Base-by-base conservation (phyloP, 2,113 vertebrate genomes). In the Malurus elegans region DNA sequence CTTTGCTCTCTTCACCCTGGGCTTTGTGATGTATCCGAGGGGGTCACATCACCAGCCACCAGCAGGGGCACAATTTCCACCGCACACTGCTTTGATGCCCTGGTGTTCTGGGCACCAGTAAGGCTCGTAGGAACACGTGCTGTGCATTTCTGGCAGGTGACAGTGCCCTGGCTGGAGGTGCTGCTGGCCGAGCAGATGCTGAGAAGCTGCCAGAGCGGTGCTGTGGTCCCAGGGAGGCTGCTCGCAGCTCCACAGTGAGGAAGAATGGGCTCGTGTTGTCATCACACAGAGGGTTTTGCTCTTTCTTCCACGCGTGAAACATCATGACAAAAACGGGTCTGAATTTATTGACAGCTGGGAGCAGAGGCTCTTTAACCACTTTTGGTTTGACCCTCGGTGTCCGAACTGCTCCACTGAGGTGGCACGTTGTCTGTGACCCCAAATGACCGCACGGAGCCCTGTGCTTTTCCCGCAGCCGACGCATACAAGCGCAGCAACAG, bases 231-330 rank as follows among this genome's bases (percentile, higher is more conserved):
- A 64, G 67, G 6, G 23, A 2, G 4, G 29, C 32, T 18, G 6
- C 10, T 9, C n/a, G 69, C 47, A 38, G 31, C 15, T 32, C n/a
- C 24, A 5, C 10, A 14, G 24, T 23, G 21, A 20, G 8, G 58
- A 57, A 31, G 14, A 60, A 53, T 0, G 0, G 8, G 26, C 15
- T 91, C 29, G 5, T 0, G 0, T 12, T 10, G 0, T 9, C 20
- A 12, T 40, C 40, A 42, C 14, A 6, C 3, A 26, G 44, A 40
- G 12, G 18, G 19, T 3, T 69, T 73, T 50, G 12, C 5, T 78
- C 25, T 6, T 65, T 48, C 53, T 64, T 21, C 32, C 1, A 1
- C 1, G 0, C 2, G 0, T 10, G 24, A 56, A 56, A 21, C n/a
- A 44, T 29, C 0, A 1, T 34, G 51, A 78, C 5, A 53, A 47